phyloP scores from a whole-genome alignment of 2,797 vertebrate genomes.

The Phalloptychus januarius region DNA sequence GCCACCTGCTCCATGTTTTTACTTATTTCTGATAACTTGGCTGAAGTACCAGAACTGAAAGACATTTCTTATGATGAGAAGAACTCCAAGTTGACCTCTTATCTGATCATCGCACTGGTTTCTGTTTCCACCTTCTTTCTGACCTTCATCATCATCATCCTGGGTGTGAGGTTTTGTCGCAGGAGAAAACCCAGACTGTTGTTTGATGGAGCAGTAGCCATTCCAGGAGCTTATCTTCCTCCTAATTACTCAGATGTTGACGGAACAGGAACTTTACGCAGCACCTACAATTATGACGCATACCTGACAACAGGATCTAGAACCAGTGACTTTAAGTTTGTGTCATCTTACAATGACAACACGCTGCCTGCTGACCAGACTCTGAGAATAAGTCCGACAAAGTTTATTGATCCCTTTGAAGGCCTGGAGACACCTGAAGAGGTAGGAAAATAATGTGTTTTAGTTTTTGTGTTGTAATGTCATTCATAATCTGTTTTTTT shows the following conservation, averaged over 20 bases:
- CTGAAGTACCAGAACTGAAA: not conserved
- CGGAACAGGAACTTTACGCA: constrained; percentile 57
- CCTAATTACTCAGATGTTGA: constrained; percentile 73
- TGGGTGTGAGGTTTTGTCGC: constrained; percentile 50
- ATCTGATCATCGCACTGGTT: not conserved
- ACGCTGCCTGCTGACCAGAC: constrained; percentile 26
- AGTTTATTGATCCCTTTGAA: constrained; percentile 53
- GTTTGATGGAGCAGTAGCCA: constrained; percentile 2
- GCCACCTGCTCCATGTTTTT: constrained; percentile 67
- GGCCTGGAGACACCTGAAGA: not conserved
- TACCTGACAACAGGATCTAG: constrained; percentile 8
- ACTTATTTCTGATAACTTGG: constrained; percentile 74
- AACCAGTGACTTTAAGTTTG: constrained; percentile 57
- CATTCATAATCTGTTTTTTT: not conserved
- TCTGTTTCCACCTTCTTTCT: constrained; percentile 74
- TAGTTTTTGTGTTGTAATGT: not conserved
- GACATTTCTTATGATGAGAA: not conserved
- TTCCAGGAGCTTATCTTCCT: not conserved
- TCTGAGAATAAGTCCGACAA: constrained; percentile 16
- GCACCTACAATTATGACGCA: constrained; percentile 23
- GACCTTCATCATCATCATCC: constrained; percentile 34
- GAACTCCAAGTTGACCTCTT: not conserved
- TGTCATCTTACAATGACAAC: constrained; percentile 20
- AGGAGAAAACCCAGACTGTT: not conserved
- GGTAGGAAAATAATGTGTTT: not conserved